Base-by-base conservation (phyloP, 2,888 invertebrate species). In the Noctuana brunneofusca region DNA sequence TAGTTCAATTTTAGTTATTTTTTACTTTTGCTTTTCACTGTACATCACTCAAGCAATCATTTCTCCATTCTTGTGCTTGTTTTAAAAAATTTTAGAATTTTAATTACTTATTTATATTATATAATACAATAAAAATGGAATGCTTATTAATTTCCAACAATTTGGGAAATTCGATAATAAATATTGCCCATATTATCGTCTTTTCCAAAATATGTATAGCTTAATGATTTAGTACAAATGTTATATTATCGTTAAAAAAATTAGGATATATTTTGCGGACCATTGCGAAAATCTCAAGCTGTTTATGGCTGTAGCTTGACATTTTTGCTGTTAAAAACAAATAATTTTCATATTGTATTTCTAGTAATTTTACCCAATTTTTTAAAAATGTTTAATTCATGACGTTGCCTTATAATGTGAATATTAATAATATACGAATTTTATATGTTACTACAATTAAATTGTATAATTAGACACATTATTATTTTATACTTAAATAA, bases 251-350 rank as follows among this genome's bases (percentile, higher is more conserved):
- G n/a, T 60, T 60, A 54, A 35, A 27, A 24, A 50, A 24, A 64
- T 43, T 55, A 48, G 16, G 54, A 24, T 60, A 46, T 59, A 8
- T 60, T 64, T 63, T 66, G 38, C 18, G 69, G 70, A 69, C 65
- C 66, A 66, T 67, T 18, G 71, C 81, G 88, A 90, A 89, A 89
- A 89, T 89, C 83, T 90, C 86, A 84, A 81, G 79, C 79, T 74
- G 69, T 76, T 76, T 72, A 89, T 90, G 90, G 90, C 90, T 90
- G 90, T 86, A 82, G 81, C 78, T 84, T 84, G 90, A 89, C 80
- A 87, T 89, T 89, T 90, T 89, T 89, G 84, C 72, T 24, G 24
- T 49, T 16, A 32, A 22, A 48, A 38, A 35, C 14, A 63, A 53
- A 63, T 20, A 12, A 46, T 20, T 35, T 46, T 43, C 50, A 24